Evolutionary conservation across 2,888 invertebrate genomes (phyloP).

Genomic region (Coelopa pilipes): DNA sequence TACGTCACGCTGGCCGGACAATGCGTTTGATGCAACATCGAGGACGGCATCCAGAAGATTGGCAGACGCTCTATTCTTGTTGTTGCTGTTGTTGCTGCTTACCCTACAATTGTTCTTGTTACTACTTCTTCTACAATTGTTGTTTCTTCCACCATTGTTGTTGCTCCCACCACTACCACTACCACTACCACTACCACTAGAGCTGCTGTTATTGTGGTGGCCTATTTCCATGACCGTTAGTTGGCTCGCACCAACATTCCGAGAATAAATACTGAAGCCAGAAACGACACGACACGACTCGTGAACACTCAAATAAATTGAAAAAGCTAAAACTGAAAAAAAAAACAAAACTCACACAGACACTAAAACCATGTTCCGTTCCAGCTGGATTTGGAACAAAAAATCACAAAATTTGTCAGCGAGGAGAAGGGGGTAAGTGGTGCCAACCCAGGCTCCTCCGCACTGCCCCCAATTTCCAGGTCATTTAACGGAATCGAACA

Average conservation of each 20-base stretch:
- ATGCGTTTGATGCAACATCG: not conserved
- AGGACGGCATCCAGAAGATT: not conserved
- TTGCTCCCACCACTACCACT: no score
- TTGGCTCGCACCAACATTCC: not conserved
- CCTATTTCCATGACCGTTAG: not conserved
- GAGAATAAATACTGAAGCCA: no score
- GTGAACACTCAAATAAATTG: slow-evolving; percentile 32
- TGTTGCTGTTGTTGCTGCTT: no score
- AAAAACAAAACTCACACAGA: not conserved
- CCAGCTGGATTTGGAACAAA: slow-evolving; percentile 59
- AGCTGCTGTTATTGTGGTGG: not conserved
- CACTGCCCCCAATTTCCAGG: not conserved
- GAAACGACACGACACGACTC: no score
- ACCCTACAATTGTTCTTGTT: no score
- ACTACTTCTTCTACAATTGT: no score
- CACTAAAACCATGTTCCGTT: slow-evolving; percentile 25
- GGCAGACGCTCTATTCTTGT: not conserved
- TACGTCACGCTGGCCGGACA: slow-evolving; percentile 23
- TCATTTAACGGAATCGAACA: no score
- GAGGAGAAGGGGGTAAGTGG: slow-evolving; percentile 56
- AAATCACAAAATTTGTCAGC: slow-evolving; percentile 60
- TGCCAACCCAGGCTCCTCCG: not conserved
- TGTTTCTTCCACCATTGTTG: no score
- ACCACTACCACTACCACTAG: no score
- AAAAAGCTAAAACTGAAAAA: slow-evolving; percentile 23